phyloP scores from a whole-genome alignment of 2,113 vertebrate species.

The Phyllostomus discolor region DNA sequence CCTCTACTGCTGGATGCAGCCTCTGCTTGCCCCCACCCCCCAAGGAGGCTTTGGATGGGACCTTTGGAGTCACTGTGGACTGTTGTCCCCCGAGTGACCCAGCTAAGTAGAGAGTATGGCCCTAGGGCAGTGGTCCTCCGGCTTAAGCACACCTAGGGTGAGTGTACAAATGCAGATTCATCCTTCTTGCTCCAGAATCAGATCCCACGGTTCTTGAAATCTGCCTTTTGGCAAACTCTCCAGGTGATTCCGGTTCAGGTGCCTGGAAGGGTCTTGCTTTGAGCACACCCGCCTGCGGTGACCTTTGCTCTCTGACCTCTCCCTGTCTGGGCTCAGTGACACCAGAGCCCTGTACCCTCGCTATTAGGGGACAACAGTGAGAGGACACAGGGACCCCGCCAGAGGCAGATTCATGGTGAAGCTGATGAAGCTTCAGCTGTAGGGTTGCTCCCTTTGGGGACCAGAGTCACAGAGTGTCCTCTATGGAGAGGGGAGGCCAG shows the following conservation, averaged over 20 bases:
- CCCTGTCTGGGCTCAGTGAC: background rate
- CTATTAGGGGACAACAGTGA: background rate
- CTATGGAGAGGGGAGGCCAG: background rate
- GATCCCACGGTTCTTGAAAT: background rate
- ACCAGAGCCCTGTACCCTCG: background rate
- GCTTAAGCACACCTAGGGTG: background rate
- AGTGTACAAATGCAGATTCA: background rate
- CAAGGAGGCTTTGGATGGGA: background rate
- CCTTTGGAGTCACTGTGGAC: background rate
- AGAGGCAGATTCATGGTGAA: background rate
- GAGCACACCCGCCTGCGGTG: background rate
- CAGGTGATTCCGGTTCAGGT: background rate
- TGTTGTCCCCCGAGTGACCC: background rate
- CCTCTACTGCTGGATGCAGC: background rate
- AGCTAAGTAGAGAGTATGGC: too few species aligned
- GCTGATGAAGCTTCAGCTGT: background rate
- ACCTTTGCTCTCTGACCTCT: background rate
- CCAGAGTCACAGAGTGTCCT: background rate
- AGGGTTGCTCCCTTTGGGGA: background rate
- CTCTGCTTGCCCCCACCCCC: background rate
- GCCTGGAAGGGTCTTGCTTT: background rate
- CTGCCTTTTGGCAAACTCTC: background rate
- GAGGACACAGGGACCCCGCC: background rate
- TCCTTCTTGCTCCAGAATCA: background rate
- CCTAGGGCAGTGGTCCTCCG: background rate